A percentile compares a stretch with the other conserved stretches of the same genome.
Evolutionary conservation across 2,113 vertebrate genomes (phyloP).

Genomic region (Centropus unirufus): DNA sequence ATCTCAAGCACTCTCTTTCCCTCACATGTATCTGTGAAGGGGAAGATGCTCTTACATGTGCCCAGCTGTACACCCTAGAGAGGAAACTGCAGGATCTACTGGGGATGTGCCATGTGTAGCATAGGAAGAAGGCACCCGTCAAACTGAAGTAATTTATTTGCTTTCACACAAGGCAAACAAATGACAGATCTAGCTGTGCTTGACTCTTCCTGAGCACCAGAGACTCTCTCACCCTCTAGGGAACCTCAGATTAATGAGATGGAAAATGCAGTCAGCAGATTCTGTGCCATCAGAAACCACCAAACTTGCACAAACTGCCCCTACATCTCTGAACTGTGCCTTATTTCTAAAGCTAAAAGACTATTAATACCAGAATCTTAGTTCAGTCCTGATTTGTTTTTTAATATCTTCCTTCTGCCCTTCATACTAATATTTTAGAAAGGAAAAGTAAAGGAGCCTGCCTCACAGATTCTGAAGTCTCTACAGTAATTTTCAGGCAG

Average conservation of each 20-base stretch:
- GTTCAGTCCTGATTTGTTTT: slow-evolving; percentile 26
- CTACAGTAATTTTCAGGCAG: slow-evolving; percentile 54
- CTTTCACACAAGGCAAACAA: slow-evolving; percentile 59
- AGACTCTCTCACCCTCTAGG: slow-evolving; percentile 23
- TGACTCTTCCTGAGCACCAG: slow-evolving; percentile 55
- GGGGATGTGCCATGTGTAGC: neutral
- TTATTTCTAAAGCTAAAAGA: slow-evolving; percentile 36
- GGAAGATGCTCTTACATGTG: neutral
- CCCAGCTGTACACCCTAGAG: neutral
- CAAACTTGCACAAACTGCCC: slow-evolving; percentile 33
- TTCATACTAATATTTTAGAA: slow-evolving; percentile 16
- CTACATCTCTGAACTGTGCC: neutral
- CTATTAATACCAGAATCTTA: slow-evolving; percentile 13
- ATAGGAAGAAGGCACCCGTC: neutral
- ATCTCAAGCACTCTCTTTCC: neutral
- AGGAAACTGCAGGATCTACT: neutral
- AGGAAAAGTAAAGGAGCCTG: neutral
- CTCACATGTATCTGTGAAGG: neutral
- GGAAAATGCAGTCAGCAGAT: slow-evolving; percentile 61
- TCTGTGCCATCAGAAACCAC: slow-evolving; percentile 14
- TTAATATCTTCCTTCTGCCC: slow-evolving; percentile 9
- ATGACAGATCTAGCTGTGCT: slow-evolving; percentile 53
- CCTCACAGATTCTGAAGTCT: neutral
- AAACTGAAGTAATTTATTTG: slow-evolving; percentile 12
- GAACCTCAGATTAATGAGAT: slow-evolving; percentile 50